Evolutionary conservation across 2,113 vertebrate species (phyloP), one percentile per base, ranked within the genome.

Genomic region (Pelmatolapia mariae): DNA sequence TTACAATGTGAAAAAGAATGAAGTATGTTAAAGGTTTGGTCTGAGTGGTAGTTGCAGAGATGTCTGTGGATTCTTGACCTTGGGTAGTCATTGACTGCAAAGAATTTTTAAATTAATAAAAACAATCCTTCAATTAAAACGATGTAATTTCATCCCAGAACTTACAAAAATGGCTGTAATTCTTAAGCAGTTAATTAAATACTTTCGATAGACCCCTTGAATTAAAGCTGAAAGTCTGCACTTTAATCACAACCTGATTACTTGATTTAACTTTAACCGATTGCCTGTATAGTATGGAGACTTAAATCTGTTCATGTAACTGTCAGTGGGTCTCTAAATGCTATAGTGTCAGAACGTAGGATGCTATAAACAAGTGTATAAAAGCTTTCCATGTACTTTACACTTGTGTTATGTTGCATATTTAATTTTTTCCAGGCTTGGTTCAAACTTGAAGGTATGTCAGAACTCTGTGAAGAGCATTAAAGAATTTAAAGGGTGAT

Each of bases 341-440:
- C 3, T 71, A 71, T 6, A 6, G 38, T 0, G 3, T 43, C 16
- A 4, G 66, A 24, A 71, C 13, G 2, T 24, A 43, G 38, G 1
- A 71, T 6, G 12, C 36, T 71, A 24, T 43, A 24, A 71, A 15
- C 66, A 16, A 71, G 36, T 71, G 66, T 43, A 22, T 40, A 40
- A 68, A 40, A 40, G n/a, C n/a, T 68, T 6, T 68, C 33, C n/a
- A 40, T 24, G 10, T 68, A 73, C 22, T 45, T 45, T 73, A 45
- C 36, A 9, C 68, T 45, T 45, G 8, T 73, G 5, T 26, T 43
- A 73, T 73, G 22, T 73, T 73, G 68, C 40, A 45, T 73, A 43
- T 26, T 7, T 43, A 10, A 10, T 26, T 7, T 43, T 73, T 66
- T 66, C 3, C 10, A 1, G 33, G 19, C 61, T 66, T 38, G 10